A percentile compares a stretch with the other conserved stretches of the same genome.
These are phyloP conservation scores for Drosophila glabriapex DNA, from an alignment of 2,888 invertebrate genomes.

Conservation along the genomic window DNA sequence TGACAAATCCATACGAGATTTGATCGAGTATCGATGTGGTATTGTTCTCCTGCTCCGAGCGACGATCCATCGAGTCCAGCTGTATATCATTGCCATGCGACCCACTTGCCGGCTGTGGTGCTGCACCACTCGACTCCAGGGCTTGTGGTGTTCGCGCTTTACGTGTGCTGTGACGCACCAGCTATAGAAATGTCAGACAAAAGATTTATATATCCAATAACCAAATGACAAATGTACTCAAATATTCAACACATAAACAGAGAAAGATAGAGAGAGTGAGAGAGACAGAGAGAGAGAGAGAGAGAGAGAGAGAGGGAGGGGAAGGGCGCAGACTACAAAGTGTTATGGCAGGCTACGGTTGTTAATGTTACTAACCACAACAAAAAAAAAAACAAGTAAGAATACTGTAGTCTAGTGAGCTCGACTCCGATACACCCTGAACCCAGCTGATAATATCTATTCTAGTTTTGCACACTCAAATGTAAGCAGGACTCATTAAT, in stretches of 20 bases:
- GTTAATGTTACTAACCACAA: constrained; percentile 33
- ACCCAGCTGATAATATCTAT: not conserved
- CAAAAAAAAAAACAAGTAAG: not conserved
- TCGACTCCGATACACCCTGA: not conserved
- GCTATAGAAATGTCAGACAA: constrained; percentile 48
- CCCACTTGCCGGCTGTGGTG: constrained; percentile 20
- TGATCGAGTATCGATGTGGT: constrained; percentile 87
- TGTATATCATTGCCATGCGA: constrained; percentile 76
- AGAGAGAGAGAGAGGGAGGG: constrained; percentile 3
- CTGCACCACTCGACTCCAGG: constrained; percentile 35
- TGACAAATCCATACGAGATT: constrained; percentile 88
- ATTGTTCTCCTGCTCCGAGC: constrained; percentile 72
- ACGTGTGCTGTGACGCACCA: constrained; percentile 79
- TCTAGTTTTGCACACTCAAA: not conserved
- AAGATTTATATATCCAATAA: constrained; percentile 1
- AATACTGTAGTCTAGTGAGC: not conserved
- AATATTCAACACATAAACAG: constrained; percentile 37
- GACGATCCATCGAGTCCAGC: constrained; percentile 66
- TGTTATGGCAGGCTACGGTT: constrained; percentile 40
- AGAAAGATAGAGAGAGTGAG: constrained; percentile 6
- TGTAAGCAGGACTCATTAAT: not conserved
- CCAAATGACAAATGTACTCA: not conserved
- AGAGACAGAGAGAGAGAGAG: constrained; percentile 9
- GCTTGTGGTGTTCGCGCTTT: constrained; percentile 56
- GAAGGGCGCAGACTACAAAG: constrained; percentile 30